These are phyloP conservation scores for Trissoscelio sp. DNA, from an alignment of 2,888 invertebrate genomes.

Conservation along the genomic window DNA sequence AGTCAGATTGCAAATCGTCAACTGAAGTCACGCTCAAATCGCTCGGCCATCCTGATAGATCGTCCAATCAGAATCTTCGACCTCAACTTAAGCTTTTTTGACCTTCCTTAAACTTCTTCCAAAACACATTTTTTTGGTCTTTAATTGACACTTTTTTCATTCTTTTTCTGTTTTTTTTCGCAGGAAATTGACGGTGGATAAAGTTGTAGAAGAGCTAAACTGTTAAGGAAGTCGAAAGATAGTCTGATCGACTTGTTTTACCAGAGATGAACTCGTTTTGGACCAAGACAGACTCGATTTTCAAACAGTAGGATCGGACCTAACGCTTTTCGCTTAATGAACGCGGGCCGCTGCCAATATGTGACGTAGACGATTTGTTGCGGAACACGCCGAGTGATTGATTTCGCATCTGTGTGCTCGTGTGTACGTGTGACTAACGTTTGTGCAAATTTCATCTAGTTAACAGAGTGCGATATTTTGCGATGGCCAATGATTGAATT, in stretches of 20 bases:
- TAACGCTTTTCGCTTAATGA: constrained; percentile 54
- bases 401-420: constrained; percentile 40
- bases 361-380: constrained; percentile 45
- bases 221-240: constrained; percentile 8
- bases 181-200: too few relatives aligned
- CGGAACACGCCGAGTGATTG: constrained; percentile 50
- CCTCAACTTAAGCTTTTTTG: not conserved
- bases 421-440: constrained; percentile 47
- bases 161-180: too few relatives aligned
- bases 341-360: constrained; percentile 44
- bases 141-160: too few relatives aligned
- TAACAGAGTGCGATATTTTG: constrained; percentile 44
- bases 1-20: constrained; percentile 47
- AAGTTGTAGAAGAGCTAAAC: not conserved
- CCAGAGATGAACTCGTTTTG: constrained; percentile 37
- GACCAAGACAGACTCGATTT: constrained; percentile 33
- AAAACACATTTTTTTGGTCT: not conserved
- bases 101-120: not conserved
- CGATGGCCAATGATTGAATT: constrained; percentile 22
- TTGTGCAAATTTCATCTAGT: constrained; percentile 47
- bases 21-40: constrained; percentile 12
- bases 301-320: constrained; percentile 38
- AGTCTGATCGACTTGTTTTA: not conserved
- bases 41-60: constrained; percentile 11
- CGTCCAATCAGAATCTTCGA: not conserved